Conservation (phyloP, 2,888 invertebrate genomes). For the Podabrus alpinus region DNA sequence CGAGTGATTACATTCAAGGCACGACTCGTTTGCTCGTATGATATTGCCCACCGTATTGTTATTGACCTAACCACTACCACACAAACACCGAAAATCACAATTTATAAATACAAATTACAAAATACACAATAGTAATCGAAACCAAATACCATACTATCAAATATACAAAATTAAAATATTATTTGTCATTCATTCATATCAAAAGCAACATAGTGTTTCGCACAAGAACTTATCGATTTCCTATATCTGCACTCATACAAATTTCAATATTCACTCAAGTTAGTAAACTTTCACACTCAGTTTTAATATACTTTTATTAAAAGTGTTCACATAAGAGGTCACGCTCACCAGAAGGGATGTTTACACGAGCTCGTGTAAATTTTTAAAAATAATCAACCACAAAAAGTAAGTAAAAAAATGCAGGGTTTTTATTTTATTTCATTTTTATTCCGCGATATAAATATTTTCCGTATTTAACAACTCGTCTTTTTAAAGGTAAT, state of each 20-base stretch:
- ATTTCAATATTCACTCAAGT: neutral
- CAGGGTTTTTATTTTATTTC: neutral
- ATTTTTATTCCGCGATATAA: neutral
- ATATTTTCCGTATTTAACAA: neutral
- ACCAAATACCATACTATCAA: neutral
- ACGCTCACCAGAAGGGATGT: neutral
- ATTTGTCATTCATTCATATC: neutral
- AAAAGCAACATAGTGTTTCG: neutral
- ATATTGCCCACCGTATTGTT: constrained; percentile 40
- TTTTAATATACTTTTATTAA: neutral
- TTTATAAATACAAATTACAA: constrained; percentile 34
- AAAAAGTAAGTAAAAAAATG: neutral
- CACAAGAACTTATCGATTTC: neutral
- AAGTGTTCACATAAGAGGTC: neutral
- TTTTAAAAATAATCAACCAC: neutral
- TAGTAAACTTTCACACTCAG: neutral
- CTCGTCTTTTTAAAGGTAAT: too few relatives aligned
- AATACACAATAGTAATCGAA: neutral
- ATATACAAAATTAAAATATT: neutral
- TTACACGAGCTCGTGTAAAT: neutral
- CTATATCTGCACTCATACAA: neutral
- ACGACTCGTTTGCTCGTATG: constrained; percentile 34
- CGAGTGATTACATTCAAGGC: constrained; percentile 41
- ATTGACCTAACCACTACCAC: constrained; percentile 45
- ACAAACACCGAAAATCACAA: constrained; percentile 43